Evolutionary conservation across 2,113 vertebrate genomes (phyloP).

Genomic region (Eublepharis macularius): DNA sequence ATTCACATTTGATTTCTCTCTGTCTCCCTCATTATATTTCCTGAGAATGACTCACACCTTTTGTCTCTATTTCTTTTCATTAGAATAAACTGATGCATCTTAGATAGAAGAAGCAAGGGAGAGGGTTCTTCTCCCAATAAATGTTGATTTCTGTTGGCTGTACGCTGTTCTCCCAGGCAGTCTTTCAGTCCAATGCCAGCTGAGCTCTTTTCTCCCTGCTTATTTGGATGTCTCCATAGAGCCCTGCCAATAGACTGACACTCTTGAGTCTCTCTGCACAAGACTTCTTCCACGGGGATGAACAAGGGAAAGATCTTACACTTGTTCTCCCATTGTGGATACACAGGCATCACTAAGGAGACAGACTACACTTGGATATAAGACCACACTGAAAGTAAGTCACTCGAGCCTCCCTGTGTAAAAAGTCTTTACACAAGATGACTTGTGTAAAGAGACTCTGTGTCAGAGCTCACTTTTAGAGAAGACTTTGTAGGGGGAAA

Average conservation of each 20-base stretch:
- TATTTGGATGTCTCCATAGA: not conserved
- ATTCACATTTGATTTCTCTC: not conserved
- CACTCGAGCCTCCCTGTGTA: too few relatives aligned
- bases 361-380: too few relatives aligned
- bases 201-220: not conserved
- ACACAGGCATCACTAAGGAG: too few relatives aligned
- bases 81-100: not conserved
- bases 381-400: too few relatives aligned
- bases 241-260: not conserved
- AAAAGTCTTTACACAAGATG: too few relatives aligned
- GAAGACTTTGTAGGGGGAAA: conserved; percentile 11
- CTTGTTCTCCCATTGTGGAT: too few relatives aligned
- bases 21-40: not conserved
- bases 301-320: too few relatives aligned
- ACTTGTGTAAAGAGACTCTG: too few relatives aligned
- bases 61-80: accelerated
- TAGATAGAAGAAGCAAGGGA: not conserved
- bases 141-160: not conserved
- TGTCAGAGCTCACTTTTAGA: not conserved
- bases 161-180: not conserved
- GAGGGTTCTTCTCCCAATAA: too few relatives aligned
- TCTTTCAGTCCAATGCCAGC: not conserved
- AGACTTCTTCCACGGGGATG: too few relatives aligned
- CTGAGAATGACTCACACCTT: not conserved
- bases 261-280: too few relatives aligned